These are phyloP conservation scores for Centroberyx gerrardi DNA, from an alignment of 2,797 vertebrate genomes.

Conservation along the genomic window DNA sequence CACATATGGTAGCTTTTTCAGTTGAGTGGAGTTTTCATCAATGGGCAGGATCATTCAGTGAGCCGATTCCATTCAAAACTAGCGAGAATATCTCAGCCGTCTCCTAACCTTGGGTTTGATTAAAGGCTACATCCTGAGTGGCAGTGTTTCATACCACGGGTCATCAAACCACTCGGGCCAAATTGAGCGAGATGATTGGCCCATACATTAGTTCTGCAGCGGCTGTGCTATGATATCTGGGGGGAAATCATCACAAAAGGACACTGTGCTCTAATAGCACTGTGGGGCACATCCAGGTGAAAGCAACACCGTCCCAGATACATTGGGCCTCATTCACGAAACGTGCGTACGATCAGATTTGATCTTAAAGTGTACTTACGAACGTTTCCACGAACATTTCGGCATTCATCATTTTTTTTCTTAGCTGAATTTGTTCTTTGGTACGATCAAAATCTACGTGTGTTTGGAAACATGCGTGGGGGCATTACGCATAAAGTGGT, in stretches of 20 bases:
- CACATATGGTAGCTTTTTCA: neutral
- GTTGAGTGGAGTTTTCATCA: too few relatives aligned
- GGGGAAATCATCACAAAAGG: conserved; percentile 48
- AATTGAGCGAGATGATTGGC: conserved; percentile 40
- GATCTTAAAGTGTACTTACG: too few relatives aligned
- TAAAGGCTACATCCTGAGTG: conserved; percentile 14
- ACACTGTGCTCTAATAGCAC: conserved; percentile 26
- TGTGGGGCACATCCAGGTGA: conserved; percentile 42
- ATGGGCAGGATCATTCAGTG: neutral
- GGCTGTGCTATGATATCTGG: conserved; percentile 22
- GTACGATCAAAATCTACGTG: too few relatives aligned
- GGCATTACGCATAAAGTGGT: too few relatives aligned
- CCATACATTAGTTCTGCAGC: conserved; percentile 35
- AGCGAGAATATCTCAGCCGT: neutral
- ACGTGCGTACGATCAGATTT: too few relatives aligned
- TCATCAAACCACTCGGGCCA: conserved; percentile 33
- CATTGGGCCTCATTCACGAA: too few relatives aligned
- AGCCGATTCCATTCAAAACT: neutral
- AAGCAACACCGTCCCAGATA: conserved; percentile 33
- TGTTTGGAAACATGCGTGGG: too few relatives aligned
- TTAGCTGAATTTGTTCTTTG: too few relatives aligned
- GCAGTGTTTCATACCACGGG: conserved; percentile 10
- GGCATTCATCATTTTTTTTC: too few relatives aligned
- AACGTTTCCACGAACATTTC: too few relatives aligned
- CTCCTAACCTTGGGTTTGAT: conserved; percentile 23